A percentile compares a stretch with the other conserved stretches of the same genome.
phyloP scores from a whole-genome alignment of 2,113 vertebrate genomes.

The Irena cyanogastra region DNA sequence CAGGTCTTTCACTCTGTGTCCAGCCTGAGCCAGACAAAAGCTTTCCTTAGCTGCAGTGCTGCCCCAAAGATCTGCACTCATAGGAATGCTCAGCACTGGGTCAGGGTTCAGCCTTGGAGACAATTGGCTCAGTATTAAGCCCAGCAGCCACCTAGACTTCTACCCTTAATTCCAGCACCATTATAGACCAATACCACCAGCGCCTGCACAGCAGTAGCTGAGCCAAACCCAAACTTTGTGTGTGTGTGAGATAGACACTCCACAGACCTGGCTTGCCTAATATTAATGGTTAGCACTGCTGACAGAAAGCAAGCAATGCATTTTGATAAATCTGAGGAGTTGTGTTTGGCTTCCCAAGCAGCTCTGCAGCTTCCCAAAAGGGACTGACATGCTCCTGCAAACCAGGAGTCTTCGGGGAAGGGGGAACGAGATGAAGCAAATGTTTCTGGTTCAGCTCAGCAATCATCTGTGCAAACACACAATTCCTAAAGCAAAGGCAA shows the following conservation, averaged over 20 bases:
- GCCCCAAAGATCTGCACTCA: not conserved
- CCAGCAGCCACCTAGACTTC: not conserved
- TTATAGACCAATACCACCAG: not conserved
- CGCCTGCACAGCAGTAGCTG: not conserved
- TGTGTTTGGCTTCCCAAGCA: not conserved
- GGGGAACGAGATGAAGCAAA: not conserved
- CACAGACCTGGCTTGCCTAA: not conserved
- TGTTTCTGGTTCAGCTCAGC: not conserved
- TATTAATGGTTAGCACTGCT: not conserved
- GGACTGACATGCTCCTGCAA: not conserved
- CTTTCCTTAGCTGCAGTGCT: not conserved
- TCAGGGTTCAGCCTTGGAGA: not conserved
- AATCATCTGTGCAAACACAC: not conserved
- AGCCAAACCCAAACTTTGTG: not conserved
- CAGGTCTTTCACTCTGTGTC: not conserved
- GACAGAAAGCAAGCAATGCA: not conserved
- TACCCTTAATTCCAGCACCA: not conserved
- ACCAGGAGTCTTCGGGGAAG: rapidly evolving
- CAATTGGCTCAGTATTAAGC: not conserved
- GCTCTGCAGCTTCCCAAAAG: not conserved
- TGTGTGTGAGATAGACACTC: not conserved
- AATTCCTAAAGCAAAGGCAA: not conserved
- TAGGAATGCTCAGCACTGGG: not conserved
- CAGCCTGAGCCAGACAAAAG: not conserved
- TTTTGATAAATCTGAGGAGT: not conserved